phyloP scores from a whole-genome alignment of 2,797 vertebrate species.

The Crenuchus spilurus region DNA sequence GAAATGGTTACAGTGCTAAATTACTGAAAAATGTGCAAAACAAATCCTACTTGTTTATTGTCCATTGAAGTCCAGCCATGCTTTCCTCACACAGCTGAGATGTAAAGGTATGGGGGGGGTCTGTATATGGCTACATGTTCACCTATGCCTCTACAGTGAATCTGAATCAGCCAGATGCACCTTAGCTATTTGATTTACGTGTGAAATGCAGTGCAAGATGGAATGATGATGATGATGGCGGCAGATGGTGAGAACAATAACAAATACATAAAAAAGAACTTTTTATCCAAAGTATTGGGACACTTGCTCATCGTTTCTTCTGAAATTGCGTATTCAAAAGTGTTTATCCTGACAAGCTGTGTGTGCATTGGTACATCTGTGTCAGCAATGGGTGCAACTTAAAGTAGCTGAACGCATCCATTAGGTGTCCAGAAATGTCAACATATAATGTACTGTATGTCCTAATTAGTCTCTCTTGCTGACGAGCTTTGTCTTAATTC shows the following conservation, averaged over 20 bases:
- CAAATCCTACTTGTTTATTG: slow-evolving; percentile 21
- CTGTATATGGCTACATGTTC: slow-evolving; percentile 28
- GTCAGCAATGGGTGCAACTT: no score
- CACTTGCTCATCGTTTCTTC: no score
- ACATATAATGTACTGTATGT: no score
- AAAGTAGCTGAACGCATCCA: no score
- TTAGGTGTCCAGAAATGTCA: no score
- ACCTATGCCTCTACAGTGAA: not conserved
- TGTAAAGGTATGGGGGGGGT: slow-evolving; percentile 27
- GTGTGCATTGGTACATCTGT: no score
- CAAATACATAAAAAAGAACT: no score
- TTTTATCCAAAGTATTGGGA: no score
- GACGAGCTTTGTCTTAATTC: not conserved
- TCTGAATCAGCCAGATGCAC: slow-evolving; percentile 15
- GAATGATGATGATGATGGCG: slow-evolving; percentile 1
- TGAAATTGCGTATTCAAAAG: no score
- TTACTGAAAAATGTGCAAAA: slow-evolving; percentile 36
- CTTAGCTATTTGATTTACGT: slow-evolving; percentile 19
- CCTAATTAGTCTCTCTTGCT: not conserved
- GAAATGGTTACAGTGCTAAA: slow-evolving; percentile 19
- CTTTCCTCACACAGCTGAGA: slow-evolving; percentile 37
- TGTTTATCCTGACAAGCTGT: no score
- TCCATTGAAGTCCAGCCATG: slow-evolving; percentile 41
- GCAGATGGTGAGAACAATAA: not conserved
- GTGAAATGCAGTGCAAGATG: slow-evolving; percentile 24